A percentile compares a stretch with the other conserved stretches of the same genome.
These are phyloP conservation scores for Cetonia aurata DNA, from an alignment of 2,888 invertebrate species.

Conservation along the genomic window DNA sequence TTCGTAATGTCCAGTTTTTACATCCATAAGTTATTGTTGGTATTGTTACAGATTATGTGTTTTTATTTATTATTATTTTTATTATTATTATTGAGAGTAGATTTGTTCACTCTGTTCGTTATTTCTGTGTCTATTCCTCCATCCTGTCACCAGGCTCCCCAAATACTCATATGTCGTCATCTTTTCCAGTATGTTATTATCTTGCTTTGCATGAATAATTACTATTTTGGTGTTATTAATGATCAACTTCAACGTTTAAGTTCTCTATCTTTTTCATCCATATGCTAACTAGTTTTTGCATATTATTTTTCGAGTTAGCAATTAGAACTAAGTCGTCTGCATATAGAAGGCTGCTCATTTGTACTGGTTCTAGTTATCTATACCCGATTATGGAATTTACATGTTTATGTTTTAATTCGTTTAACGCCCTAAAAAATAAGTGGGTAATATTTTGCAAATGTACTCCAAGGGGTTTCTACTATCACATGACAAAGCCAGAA, in stretches of 20 bases:
- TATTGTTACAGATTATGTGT: slow-evolving; percentile 3
- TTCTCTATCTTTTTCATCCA: background rate
- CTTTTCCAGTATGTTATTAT: slow-evolving; percentile 2
- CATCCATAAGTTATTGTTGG: background rate
- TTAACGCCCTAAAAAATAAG: too few relatives aligned
- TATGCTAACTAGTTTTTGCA: too few relatives aligned
- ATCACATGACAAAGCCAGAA: too few relatives aligned
- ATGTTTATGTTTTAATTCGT: too few relatives aligned
- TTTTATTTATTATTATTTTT: background rate
- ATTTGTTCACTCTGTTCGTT: background rate
- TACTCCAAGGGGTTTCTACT: too few relatives aligned
- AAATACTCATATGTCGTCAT: slow-evolving; percentile 1
- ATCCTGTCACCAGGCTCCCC: background rate
- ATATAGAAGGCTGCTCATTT: too few relatives aligned
- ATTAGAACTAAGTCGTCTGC: too few relatives aligned
- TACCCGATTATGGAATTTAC: too few relatives aligned
- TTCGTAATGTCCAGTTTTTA: background rate
- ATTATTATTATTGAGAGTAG: background rate
- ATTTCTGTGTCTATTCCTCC: background rate
- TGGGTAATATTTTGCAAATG: too few relatives aligned
- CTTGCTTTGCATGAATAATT: too few relatives aligned
- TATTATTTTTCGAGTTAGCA: too few relatives aligned
- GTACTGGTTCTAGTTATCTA: too few relatives aligned
- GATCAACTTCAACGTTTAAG: background rate
- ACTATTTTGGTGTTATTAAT: background rate